phyloP scores from a whole-genome alignment of 2,797 vertebrate species.

The Neomorphus geoffroyi region DNA sequence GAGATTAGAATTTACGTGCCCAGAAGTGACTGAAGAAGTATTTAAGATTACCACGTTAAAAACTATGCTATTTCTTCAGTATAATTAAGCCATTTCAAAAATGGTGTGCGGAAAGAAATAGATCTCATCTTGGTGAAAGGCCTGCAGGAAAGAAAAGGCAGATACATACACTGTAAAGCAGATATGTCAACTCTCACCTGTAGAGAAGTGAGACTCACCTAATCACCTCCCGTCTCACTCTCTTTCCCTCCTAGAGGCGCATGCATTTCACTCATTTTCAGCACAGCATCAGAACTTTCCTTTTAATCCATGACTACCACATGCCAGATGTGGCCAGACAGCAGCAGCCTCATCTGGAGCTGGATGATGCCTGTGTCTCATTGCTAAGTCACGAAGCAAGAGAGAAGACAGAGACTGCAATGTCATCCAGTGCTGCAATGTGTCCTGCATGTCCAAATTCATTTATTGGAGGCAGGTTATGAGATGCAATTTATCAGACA shows the following conservation, averaged over 20 bases:
- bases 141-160: neutral
- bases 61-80: neutral
- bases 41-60: neutral
- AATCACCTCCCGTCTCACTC: neutral
- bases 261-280: neutral
- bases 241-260: neutral
- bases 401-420: neutral
- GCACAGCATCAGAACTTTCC: neutral
- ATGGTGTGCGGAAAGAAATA: neutral
- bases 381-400: neutral
- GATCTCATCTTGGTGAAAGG: neutral
- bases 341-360: neutral
- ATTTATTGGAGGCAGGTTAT: too few species aligned
- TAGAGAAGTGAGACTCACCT: neutral
- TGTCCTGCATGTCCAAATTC: accelerated
- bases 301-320: neutral
- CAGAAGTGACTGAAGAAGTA: neutral
- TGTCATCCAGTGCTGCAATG: too few species aligned
- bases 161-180: neutral
- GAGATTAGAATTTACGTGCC: neutral
- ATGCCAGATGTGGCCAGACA: accelerated
- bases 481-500: neutral
- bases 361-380: neutral
- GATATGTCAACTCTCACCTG: neutral
- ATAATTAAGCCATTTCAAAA: neutral